Evolutionary conservation across 1,140 invertebrate species (phyloP), one percentile per base, ranked within the genome.

Genomic region (Oncopeltus fasciatus): DNA sequence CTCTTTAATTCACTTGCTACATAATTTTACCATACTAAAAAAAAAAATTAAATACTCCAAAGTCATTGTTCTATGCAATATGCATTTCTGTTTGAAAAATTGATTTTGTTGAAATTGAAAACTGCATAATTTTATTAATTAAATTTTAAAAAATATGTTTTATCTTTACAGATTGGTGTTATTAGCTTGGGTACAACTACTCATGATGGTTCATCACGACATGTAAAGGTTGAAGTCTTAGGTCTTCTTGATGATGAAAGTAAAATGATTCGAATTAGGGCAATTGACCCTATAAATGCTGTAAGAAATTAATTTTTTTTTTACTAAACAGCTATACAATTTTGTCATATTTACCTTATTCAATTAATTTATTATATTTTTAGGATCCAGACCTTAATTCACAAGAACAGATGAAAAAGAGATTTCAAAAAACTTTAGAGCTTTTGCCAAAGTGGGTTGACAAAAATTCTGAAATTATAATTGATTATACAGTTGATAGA

Each of bases 131-230:
- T n/a, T n/a, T n/a, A n/a, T n/a, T n/a, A n/a, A n/a, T n/a, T n/a
- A n/a, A n/a, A n/a, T n/a, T n/a, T n/a, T n/a, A n/a, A n/a, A n/a
- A n/a, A n/a, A n/a, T n/a, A n/a, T n/a, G n/a, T n/a, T n/a, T n/a
- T 29, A 11, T 20, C 24, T 66, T 76, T 78, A 60, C 74, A 81
- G 69, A 81, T 93, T 4, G 90, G 89, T 14, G 87, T 93, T 0
- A 92, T 92, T 58, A 91, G 88, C 38, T 74, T 92, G n/a, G 90
- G 90, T 0, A 92, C 89, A 0, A 90, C 87, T 0, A 87, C 87
- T 1, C 85, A 88, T 64, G 87, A 90, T 73, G 87, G 88, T 9
- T 82, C 83, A 44, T 81, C 87, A 66, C 78, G 87, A 57, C 87
- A 91, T 71, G 86, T 92, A 0, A 90, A 91, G 73, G 88, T 93